These are phyloP conservation scores for Dasypolia templi DNA, from an alignment of 2,888 invertebrate species.

Conservation along the genomic window DNA sequence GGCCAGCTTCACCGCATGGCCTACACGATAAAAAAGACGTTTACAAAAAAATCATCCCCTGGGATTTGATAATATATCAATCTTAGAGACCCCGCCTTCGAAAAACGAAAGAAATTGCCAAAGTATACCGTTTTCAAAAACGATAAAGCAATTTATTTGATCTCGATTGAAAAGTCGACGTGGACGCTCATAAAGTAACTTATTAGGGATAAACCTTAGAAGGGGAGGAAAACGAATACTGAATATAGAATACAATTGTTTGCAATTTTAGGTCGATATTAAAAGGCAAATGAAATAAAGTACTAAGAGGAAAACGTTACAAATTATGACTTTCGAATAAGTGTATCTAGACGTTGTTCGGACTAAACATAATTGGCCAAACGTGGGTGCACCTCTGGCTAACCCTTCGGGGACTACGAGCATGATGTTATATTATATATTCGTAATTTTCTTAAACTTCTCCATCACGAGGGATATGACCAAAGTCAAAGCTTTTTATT, in stretches of 20 bases:
- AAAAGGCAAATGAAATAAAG: neutral
- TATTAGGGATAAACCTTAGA: constrained; percentile 15
- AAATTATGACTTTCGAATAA: neutral
- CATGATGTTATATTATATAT: too few species aligned
- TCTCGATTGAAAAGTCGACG: constrained; percentile 13
- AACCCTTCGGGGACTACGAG: too few species aligned
- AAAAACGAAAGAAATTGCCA: neutral
- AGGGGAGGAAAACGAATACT: neutral
- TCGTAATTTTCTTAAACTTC: too few species aligned
- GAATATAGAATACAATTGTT: neutral
- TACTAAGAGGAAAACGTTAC: neutral
- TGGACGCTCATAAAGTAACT: constrained; percentile 23
- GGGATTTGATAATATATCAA: neutral
- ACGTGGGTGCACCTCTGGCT: too few species aligned
- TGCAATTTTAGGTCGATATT: neutral
- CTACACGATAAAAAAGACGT: neutral
- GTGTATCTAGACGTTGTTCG: neutral
- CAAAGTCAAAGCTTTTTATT: too few species aligned
- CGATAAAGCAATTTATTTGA: constrained; percentile 29
- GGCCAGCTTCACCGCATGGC: neutral
- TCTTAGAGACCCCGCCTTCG: neutral
- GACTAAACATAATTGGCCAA: too few species aligned
- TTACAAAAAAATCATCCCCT: neutral
- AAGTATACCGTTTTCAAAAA: constrained; percentile 6
- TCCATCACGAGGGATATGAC: too few species aligned